phyloP scores from a whole-genome alignment of 2,797 vertebrate genomes.

The Rhinoraja longicauda region DNA sequence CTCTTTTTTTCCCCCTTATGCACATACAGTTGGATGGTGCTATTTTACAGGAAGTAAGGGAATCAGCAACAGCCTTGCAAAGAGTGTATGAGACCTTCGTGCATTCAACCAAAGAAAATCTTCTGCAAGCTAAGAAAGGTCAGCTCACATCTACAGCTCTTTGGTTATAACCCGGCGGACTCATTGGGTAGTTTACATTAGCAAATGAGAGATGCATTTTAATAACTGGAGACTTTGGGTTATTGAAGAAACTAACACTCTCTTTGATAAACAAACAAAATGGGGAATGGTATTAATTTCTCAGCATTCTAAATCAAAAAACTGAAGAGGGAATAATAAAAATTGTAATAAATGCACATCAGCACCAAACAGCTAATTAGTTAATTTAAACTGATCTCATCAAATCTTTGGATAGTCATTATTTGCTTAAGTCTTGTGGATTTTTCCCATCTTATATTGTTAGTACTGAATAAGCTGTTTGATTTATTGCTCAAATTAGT shows the following conservation, averaged over 20 bases:
- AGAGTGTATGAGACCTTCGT: conserved; percentile 79
- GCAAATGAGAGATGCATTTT: background rate
- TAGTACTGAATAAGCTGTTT: background rate
- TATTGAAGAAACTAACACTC: background rate
- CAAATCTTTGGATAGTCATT: conserved; percentile 8
- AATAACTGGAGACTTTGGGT: background rate
- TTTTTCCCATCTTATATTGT: background rate
- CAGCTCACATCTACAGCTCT: conserved; percentile 41
- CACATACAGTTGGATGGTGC: conserved; percentile 56
- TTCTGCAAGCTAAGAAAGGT: conserved; percentile 82
- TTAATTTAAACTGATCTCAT: background rate
- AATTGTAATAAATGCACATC: background rate
- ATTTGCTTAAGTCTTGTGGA: background rate
- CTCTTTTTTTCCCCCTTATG: conserved; percentile 39
- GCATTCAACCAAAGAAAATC: conserved; percentile 56
- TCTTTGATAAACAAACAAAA: too few species aligned
- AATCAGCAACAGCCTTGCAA: conserved; percentile 81
- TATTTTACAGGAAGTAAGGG: conserved; percentile 69
- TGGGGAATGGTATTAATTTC: background rate
- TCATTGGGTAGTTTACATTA: background rate
- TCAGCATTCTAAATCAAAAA: background rate
- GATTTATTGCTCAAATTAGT: conserved; percentile 12
- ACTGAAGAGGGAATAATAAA: background rate
- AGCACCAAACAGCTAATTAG: background rate
- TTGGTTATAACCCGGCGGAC: background rate